These are phyloP conservation scores for Cerceris ruficornis DNA, from an alignment of 2,888 invertebrate genomes.

Conservation along the genomic window DNA sequence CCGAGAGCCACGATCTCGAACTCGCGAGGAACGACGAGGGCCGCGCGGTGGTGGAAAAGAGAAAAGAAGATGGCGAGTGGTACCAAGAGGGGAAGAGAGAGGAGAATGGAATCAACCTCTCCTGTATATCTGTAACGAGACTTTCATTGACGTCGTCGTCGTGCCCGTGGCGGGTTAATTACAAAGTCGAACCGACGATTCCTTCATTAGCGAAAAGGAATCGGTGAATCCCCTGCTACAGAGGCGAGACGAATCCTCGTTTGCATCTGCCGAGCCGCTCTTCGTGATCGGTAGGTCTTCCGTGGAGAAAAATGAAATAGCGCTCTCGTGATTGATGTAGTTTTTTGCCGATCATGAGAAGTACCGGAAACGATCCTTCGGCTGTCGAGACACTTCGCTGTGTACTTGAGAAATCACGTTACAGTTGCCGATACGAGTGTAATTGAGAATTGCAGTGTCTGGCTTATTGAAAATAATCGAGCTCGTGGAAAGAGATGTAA, in stretches of 20 bases:
- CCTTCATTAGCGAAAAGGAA: conserved; percentile 75
- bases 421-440: too few species aligned
- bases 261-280: conserved; percentile 56
- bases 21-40: conserved; percentile 46
- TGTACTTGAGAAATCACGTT: too few species aligned
- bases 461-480: too few species aligned
- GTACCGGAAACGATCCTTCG: too few species aligned
- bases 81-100: conserved; percentile 12
- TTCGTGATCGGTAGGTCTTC: conserved; percentile 19
- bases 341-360: not conserved
- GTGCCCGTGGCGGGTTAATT: conserved; percentile 72
- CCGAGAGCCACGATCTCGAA: conserved; percentile 65
- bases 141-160: conserved; percentile 71
- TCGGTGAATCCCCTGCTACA: conserved; percentile 57
- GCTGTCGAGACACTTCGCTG: too few species aligned
- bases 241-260: conserved; percentile 62
- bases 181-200: conserved; percentile 75
- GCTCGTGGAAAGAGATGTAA: too few species aligned
- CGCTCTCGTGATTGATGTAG: conserved; percentile 32
- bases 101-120: conserved; percentile 20
- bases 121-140: conserved; percentile 67
- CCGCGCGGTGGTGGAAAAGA: conserved; percentile 27
- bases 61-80: conserved; percentile 4
- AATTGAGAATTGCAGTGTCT: too few species aligned
- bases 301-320: not conserved